Evolutionary conservation across 2,888 invertebrate species (phyloP), one percentile per base, ranked within the genome.

Genomic region (Pandemis heparana): DNA sequence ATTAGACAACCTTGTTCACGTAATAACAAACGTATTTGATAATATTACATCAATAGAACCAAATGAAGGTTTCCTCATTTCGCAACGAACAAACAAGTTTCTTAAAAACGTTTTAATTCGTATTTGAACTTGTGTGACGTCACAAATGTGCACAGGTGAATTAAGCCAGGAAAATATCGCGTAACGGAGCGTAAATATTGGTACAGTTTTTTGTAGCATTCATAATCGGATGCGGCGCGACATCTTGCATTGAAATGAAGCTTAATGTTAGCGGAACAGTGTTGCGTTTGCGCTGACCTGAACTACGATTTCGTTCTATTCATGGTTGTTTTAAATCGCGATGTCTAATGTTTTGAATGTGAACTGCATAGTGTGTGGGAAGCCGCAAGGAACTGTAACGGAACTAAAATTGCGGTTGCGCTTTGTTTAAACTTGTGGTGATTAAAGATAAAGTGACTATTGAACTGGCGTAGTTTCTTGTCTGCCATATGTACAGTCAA

Each of bases 281-380:
- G 68, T 69, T 60, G 59, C 16, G 16, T 59, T 64, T 59, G 48
- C 43, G 12, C 41, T 62, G 61, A 8, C n/a, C 8, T 8, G 16
- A 6, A 0, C 8, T 8, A 9, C 18, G 9, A 18, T 18, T 16
- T 53, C 16, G 53, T 53, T 53, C 1, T 18, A 18, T 53, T 14
- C 7, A 41, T 6, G 41, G 10, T 65, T 18, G 53, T 48, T 73
- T 64, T 41, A 65, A 66, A 51, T 23, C 48, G 67, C 18, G 23
- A 14, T 39, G 69, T 63, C 63, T 68, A 51, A 65, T 70, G 74
- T 74, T 74, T 64, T 60, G 60, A 61, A 65, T 65, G 63, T 16
- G 43, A 66, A 71, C 65, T 72, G 74, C 69, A 71, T 71, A 74
- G 65, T 43, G 60, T 53, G 74, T 74, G 74, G 74, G 74, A 70